These are phyloP conservation scores for Neodiprion lecontei DNA, from an alignment of 1,140 invertebrate species.

Conservation along the genomic window DNA sequence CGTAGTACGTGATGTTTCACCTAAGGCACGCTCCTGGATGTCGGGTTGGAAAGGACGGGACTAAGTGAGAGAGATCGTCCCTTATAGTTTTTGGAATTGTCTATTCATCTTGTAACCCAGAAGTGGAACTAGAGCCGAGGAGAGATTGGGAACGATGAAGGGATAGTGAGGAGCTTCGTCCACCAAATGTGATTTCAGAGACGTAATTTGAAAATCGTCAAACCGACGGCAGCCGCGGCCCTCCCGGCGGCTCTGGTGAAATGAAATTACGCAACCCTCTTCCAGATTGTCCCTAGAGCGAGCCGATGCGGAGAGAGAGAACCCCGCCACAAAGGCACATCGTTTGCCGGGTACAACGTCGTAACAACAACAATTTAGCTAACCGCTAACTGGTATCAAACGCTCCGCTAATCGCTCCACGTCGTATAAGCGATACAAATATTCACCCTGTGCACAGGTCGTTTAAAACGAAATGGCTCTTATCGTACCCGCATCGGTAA, in stretches of 20 bases:
- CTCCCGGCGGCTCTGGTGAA: constrained; percentile 59
- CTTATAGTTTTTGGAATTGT: no score
- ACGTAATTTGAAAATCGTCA: constrained; percentile 62
- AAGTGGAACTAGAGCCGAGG: constrained; percentile 14
- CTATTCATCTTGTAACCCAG: not conserved
- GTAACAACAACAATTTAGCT: constrained; percentile 52
- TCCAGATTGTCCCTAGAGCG: constrained; percentile 26
- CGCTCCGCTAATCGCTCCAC: constrained; percentile 57
- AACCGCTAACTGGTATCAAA: constrained; percentile 42
- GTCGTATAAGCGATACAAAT: constrained; percentile 24
- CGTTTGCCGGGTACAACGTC: constrained; percentile 50
- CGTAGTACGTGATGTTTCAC: no score
- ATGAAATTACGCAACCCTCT: constrained; percentile 63
- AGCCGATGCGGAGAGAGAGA: constrained; percentile 5
- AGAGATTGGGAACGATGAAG: constrained; percentile 15
- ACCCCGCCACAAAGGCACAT: constrained; percentile 52
- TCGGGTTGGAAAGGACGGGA: no score
- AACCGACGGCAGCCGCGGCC: constrained; percentile 57
- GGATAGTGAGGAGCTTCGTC: constrained; percentile 23
- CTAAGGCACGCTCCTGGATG: no score
- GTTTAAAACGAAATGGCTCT: no score
- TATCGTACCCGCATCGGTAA: no score
- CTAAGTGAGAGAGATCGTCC: no score
- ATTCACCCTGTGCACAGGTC: no score
- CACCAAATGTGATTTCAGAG: constrained; percentile 58